Base-by-base conservation (phyloP, 2,888 invertebrate genomes). In the Callyntrura guangdongensis region DNA sequence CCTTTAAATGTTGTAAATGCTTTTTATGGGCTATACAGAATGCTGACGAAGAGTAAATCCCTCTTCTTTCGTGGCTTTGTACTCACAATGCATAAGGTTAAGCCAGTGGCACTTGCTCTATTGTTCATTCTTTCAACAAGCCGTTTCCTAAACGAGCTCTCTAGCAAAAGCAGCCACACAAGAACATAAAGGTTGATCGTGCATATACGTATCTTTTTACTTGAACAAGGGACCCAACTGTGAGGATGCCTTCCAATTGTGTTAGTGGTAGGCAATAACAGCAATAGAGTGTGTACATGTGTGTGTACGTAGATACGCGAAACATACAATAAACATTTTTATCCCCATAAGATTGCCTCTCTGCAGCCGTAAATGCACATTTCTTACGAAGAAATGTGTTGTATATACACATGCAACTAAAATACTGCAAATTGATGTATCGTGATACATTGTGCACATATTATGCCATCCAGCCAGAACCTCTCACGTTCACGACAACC, bases 151-250 rank as follows among this genome's bases (percentile, higher is more conserved):
- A 36, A 74, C 87, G 45, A 87, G 74, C 27, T 86, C 36, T 61
- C 22, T n/a, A n/a, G 17, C 69, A 14, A 49, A 49, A 86, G 79
- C 77, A 86, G 79, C 87, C 81, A 87, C 81, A 87, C 87, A 87
- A 69, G 82, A 56, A 17, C 72, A 9, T 72, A 47, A 17, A 72
- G 69, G 36, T 53, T 87, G 81, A 87, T 87, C 81, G 36, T 64
- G 53, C 22, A 20, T 64, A 20, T 64, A 20, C 45, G 56, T 87
- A 81, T 87, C 87, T 81, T 67, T 56, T 84, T 87, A 17, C 36
- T 72, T 81, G 53, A 87, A 87, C 81, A 87, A 87, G 81, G 86
- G 87, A 87, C 69, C 81, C 87, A 87, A 56, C 81, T 69, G 69
- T 49, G 72, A 82, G 81, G 87, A 86, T 67, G 61, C 79, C 86